Conservation (phyloP, 2,888 invertebrate genomes). For the Cerceris ruficornis region DNA sequence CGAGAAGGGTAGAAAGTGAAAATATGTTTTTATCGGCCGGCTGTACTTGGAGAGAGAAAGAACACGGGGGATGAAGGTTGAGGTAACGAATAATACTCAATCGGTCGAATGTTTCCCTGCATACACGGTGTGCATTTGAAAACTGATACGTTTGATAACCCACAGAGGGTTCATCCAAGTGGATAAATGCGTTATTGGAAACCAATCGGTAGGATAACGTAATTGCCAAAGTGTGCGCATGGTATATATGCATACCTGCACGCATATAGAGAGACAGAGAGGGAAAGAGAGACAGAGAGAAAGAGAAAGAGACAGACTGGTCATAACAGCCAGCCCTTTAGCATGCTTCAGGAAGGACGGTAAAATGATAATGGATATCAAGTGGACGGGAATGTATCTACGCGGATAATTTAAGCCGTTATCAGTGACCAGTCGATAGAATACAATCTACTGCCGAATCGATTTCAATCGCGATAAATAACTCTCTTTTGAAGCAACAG, state of each 20-base stretch:
- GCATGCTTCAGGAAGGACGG: slow-evolving; percentile 7
- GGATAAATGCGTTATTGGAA: slow-evolving; percentile 66
- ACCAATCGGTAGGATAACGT: slow-evolving; percentile 65
- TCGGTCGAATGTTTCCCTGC: slow-evolving; percentile 48
- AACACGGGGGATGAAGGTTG: slow-evolving; percentile 26
- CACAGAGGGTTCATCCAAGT: slow-evolving; percentile 61
- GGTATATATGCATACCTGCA: neutral
- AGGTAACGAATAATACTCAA: slow-evolving; percentile 40
- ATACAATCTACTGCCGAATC: neutral
- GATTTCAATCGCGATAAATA: too few relatives aligned
- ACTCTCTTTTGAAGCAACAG: too few relatives aligned
- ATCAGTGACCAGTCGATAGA: neutral
- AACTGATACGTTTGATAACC: slow-evolving; percentile 65
- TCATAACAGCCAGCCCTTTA: slow-evolving; percentile 34
- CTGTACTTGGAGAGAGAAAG: neutral
- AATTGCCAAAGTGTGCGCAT: slow-evolving; percentile 58
- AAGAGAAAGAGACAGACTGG: slow-evolving; percentile 7
- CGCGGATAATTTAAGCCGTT: slow-evolving; percentile 30
- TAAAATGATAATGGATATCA: slow-evolving; percentile 32
- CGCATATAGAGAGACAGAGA: neutral
- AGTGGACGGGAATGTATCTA: neutral
- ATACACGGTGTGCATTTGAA: slow-evolving; percentile 49
- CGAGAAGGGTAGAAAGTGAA: neutral
- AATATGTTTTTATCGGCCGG: neutral
- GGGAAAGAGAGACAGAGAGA: neutral